These are phyloP conservation scores for Anastatus disparis DNA, from an alignment of 1,140 invertebrate species.

Conservation along the genomic window DNA sequence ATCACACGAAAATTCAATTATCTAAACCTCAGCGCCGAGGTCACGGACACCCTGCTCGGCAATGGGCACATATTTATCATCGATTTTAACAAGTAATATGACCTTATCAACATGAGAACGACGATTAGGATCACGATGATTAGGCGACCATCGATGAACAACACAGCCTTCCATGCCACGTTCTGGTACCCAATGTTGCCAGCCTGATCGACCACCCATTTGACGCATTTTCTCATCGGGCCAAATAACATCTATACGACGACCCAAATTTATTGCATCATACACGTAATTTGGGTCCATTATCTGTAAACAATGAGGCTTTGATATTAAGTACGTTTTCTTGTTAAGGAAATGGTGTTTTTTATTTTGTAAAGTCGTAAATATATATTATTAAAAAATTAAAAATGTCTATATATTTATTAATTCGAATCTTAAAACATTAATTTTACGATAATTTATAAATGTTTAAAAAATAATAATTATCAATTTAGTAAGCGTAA, in stretches of 20 bases:
- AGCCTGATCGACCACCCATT: conserved; percentile 84
- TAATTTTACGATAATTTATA: background rate
- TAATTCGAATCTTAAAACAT: too few relatives aligned
- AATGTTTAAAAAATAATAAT: background rate
- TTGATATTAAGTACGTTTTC: too few relatives aligned
- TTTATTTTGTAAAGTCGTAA: too few relatives aligned
- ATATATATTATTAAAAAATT: too few relatives aligned
- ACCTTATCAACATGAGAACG: conserved; percentile 91
- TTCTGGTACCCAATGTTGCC: conserved; percentile 90
- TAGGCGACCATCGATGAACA: conserved; percentile 91
- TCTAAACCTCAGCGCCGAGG: conserved; percentile 77
- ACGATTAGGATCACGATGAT: conserved; percentile 84
- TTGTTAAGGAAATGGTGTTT: too few relatives aligned
- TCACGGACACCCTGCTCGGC: conserved; percentile 88
- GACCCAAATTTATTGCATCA: conserved; percentile 88
- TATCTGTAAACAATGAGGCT: conserved; percentile 69
- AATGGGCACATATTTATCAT: conserved; percentile 92
- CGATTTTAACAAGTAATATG: conserved; percentile 91
- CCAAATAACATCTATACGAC: conserved; percentile 91
- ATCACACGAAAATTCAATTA: too few relatives aligned
- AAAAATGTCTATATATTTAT: too few relatives aligned
- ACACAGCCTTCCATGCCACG: conserved; percentile 91
- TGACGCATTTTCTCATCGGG: conserved; percentile 87
- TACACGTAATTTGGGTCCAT: conserved; percentile 83
- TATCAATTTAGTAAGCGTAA: too few relatives aligned